Base-by-base conservation (phyloP, 2,888 invertebrate species). In the Rhamphomyia laevipes region DNA sequence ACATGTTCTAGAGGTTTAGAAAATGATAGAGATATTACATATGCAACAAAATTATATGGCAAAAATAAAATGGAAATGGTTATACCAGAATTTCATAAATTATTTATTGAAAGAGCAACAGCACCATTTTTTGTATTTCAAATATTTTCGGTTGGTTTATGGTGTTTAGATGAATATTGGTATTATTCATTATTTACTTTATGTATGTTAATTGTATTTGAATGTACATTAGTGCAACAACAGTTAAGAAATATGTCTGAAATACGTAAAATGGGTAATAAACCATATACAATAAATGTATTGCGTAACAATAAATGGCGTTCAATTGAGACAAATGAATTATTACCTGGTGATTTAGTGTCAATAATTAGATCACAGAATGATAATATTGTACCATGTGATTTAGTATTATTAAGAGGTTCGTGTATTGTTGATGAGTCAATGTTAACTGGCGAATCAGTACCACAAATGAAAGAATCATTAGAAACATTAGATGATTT, bases 121-220 rank as follows among this genome's bases (percentile, higher is more conserved):
- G 97, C 99, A 0, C 99, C 99, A 2, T 99, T 99, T 72, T 99
- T 99, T 71, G 96, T 99, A 6, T 99, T 99, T 71, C 99, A 99
- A 85, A 92, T 99, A 50, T 97, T 99, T 68, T 99, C 97, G 64
- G 97, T 99, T 43, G 90, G 86, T 12, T 74, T 99, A 3, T 99
- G 99, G 99, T 99, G 99, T 72, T 75, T 99, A 57, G 99, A 99
- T 66, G 95, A 95, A 66, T 97, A 95, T 71, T 95, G 95, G 95
- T 90, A 95, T 68, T 97, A 96, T 70, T 94, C 93, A 47, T 80
- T 97, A 51, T 96, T 97, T 68, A 97, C 97, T 0, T 78, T 97
- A 2, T 78, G 91, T 47, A 96, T 97, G 96, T 76, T 97, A 49
- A 82, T 97, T 23, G 82, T 92, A 61, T 97, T 97, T 66, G 99